Evolutionary conservation across 2,797 vertebrate species (phyloP).

Genomic region (Vultur gryphus): DNA sequence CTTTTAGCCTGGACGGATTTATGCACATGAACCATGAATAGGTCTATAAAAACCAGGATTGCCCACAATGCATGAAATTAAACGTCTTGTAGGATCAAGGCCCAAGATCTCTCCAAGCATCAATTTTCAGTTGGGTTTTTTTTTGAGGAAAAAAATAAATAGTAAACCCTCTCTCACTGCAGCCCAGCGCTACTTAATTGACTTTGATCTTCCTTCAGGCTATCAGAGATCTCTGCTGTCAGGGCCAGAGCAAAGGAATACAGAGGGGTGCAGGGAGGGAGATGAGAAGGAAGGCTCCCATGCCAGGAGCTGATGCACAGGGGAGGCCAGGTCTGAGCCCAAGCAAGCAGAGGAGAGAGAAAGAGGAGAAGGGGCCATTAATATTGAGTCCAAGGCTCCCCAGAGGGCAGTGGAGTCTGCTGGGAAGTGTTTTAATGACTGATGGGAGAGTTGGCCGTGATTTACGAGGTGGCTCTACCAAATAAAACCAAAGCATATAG

Average conservation of each 20-base stretch:
- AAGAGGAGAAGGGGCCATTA: background rate
- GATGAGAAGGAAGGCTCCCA: background rate
- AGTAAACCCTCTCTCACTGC: background rate
- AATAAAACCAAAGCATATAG: background rate
- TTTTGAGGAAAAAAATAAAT: background rate
- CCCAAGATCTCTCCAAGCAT: background rate
- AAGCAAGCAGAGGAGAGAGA: background rate
- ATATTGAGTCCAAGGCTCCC: background rate
- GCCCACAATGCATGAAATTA: background rate
- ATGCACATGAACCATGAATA: background rate
- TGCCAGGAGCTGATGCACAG: background rate
- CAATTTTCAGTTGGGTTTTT: background rate
- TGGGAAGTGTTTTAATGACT: background rate
- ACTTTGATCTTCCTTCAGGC: background rate
- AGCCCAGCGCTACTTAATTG: background rate
- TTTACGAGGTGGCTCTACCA: background rate
- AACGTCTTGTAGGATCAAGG: background rate
- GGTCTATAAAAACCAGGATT: background rate
- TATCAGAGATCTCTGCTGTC: background rate
- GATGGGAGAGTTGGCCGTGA: background rate
- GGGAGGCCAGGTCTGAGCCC: background rate
- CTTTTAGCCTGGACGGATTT: background rate
- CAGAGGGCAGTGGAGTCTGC: background rate
- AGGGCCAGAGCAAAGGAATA: background rate
- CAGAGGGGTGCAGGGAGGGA: background rate